phyloP scores from a whole-genome alignment of 2,797 vertebrate genomes.

The Oreochromis grahami region DNA sequence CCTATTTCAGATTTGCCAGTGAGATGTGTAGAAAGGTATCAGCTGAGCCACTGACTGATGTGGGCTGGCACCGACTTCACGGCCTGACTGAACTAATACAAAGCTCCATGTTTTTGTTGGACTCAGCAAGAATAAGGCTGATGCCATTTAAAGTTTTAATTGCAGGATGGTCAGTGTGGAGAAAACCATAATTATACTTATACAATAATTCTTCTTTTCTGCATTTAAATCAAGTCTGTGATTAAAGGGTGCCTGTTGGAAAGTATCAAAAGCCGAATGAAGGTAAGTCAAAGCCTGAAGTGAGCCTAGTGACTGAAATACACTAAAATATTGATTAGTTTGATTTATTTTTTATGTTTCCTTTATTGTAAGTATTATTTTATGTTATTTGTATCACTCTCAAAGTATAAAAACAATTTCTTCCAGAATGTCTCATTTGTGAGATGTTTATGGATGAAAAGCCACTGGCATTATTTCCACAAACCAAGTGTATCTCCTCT shows the following conservation, averaged over 20 bases:
- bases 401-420: neutral
- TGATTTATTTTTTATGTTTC: neutral
- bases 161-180: neutral
- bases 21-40: neutral
- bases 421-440: neutral
- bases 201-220: neutral
- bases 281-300: neutral
- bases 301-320: neutral
- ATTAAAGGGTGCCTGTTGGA: neutral
- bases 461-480: neutral
- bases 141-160: neutral
- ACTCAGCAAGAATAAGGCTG: neutral
- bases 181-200: neutral
- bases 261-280: neutral
- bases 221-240: neutral
- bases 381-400: neutral
- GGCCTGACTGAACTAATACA: neutral
- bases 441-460: neutral
- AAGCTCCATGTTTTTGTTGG: neutral
- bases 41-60: neutral
- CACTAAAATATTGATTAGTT: neutral
- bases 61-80: neutral
- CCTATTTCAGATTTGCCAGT: neutral
- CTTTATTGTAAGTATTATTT: neutral
- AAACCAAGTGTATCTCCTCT: neutral